Evolutionary conservation across 2,797 vertebrate genomes (phyloP).

Genomic region (Alca torda): DNA sequence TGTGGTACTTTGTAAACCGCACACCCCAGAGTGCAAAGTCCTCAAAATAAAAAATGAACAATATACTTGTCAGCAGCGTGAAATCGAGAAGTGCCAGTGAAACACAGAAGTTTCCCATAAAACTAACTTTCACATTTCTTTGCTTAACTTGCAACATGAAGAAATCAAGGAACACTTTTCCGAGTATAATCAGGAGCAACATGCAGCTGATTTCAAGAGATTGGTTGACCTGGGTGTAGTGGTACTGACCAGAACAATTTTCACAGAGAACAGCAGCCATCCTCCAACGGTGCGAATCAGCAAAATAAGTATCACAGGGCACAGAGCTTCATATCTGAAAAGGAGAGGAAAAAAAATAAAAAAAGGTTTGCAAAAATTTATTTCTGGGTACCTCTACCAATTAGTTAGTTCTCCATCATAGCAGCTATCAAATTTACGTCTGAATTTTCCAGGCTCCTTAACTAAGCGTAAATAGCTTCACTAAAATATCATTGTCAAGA

Average conservation of each 20-base stretch:
- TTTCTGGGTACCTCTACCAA: neutral
- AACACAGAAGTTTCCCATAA: slow-evolving; percentile 82
- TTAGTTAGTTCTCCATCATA: neutral
- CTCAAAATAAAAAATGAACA: slow-evolving; percentile 70
- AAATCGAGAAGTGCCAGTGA: slow-evolving; percentile 82
- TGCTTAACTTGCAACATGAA: slow-evolving; percentile 76
- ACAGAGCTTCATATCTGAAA: slow-evolving; percentile 51
- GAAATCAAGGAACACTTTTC: slow-evolving; percentile 82
- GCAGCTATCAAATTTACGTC: neutral
- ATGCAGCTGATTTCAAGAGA: slow-evolving; percentile 52
- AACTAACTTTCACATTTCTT: slow-evolving; percentile 64
- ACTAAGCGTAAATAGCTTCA: neutral
- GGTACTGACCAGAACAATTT: slow-evolving; percentile 51
- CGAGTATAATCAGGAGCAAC: slow-evolving; percentile 76
- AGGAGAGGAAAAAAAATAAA: neutral
- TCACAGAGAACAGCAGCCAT: slow-evolving; percentile 63
- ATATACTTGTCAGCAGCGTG: slow-evolving; percentile 65
- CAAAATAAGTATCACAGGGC: neutral
- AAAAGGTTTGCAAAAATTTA: neutral
- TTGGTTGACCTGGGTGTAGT: neutral
- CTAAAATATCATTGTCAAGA: neutral
- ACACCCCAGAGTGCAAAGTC: slow-evolving; percentile 76
- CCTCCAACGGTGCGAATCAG: neutral
- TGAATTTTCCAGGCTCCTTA: neutral
- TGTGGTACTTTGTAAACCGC: slow-evolving; percentile 81